A percentile compares a stretch with the other conserved stretches of the same genome.
phyloP scores from a whole-genome alignment of 64 coral and sea anemone genomes.

The Astreopora myriophthalma region DNA sequence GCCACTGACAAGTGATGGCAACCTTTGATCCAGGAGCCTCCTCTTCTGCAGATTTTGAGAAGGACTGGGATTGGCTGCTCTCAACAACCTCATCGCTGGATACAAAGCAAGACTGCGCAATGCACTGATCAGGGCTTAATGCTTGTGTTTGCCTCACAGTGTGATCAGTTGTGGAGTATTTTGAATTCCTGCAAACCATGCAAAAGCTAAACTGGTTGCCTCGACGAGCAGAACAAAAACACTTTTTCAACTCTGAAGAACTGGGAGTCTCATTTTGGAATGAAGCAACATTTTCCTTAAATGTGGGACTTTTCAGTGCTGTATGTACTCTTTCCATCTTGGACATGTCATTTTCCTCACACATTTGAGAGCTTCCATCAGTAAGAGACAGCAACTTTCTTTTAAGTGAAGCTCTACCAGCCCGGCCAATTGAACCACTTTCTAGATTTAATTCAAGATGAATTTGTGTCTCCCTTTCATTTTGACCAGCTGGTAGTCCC shows the following conservation, averaged over 20 bases:
- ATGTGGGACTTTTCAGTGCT: neutral
- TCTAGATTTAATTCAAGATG: neutral
- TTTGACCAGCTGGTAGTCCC: neutral
- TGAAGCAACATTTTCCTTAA: neutral
- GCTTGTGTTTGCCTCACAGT: neutral
- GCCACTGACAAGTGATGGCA: constrained; percentile 59
- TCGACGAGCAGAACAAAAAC: constrained; percentile 61
- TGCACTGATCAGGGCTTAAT: neutral
- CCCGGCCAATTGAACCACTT: neutral
- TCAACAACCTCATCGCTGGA: neutral
- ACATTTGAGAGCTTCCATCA: neutral
- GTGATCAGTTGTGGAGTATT: neutral
- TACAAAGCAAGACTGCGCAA: neutral
- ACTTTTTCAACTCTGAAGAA: neutral
- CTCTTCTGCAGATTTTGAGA: neutral
- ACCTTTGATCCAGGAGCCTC: neutral
- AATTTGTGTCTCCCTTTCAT: neutral
- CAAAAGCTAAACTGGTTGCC: constrained; percentile 52
- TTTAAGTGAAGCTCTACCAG: neutral
- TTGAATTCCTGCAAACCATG: constrained; percentile 8
- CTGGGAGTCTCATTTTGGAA: neutral
- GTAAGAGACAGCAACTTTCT: neutral
- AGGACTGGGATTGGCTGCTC: neutral
- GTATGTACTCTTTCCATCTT: neutral
- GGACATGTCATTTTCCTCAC: neutral